phyloP scores from a whole-genome alignment of 1,140 invertebrate species.

The Drosophila elegans region DNA sequence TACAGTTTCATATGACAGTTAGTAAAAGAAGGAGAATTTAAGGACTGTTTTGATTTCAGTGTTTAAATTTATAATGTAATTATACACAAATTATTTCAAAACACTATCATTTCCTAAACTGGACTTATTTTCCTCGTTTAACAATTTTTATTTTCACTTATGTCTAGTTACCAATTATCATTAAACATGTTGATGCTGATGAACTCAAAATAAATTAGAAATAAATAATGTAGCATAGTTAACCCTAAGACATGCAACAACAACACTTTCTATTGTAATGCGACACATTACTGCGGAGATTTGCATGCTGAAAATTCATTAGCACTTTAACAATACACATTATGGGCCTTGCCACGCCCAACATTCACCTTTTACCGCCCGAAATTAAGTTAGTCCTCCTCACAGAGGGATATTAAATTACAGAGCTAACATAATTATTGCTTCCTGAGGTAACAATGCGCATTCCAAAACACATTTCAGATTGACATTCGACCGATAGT shows the following conservation, averaged over 20 bases:
- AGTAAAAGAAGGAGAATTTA: no score
- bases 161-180: no score
- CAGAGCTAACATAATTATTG: constrained; percentile 57
- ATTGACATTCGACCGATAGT: constrained; percentile 23
- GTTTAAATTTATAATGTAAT: no score
- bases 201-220: constrained; percentile 1
- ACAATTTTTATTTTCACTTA: no score
- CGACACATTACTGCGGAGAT: constrained; percentile 46
- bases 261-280: constrained; percentile 6
- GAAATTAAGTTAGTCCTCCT: constrained; percentile 15
- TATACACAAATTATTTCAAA: no score
- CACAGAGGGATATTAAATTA: constrained; percentile 71
- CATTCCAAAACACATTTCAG: constrained; percentile 36
- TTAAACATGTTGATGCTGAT: background rate
- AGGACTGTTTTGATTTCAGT: no score
- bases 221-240: constrained; percentile 8
- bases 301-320: constrained; percentile 78
- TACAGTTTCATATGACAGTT: background rate
- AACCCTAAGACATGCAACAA: constrained; percentile 5
- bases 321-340: constrained; percentile 76
- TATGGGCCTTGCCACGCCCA: constrained; percentile 8
- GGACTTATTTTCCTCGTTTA: no score
- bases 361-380: background rate
- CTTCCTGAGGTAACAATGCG: constrained; percentile 61
- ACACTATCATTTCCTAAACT: no score